Evolutionary conservation across 2,888 invertebrate species (phyloP).

Genomic region (Tethea ocularis): DNA sequence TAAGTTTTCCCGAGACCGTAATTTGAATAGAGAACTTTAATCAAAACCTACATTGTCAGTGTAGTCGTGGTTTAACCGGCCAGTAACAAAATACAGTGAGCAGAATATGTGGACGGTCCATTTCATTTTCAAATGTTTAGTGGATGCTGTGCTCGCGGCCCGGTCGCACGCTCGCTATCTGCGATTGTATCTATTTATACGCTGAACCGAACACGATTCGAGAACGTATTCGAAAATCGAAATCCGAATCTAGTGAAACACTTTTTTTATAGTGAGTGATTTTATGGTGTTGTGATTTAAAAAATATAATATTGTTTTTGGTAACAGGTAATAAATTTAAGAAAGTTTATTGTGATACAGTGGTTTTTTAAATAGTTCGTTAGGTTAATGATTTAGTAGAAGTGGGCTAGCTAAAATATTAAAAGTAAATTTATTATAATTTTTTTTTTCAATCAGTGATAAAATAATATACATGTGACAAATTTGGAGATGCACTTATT

Average conservation of each 20-base stretch:
- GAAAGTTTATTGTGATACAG: background rate
- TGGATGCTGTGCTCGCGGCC: constrained; percentile 52
- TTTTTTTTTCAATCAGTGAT: too few species aligned
- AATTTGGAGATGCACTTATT: background rate
- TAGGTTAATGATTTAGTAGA: background rate
- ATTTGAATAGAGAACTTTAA: background rate
- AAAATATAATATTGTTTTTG: background rate
- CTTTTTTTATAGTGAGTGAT: background rate
- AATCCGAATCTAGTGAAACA: background rate
- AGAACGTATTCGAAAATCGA: background rate
- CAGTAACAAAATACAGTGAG: background rate
- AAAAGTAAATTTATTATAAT: too few species aligned
- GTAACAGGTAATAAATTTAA: background rate
- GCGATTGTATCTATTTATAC: constrained; percentile 1
- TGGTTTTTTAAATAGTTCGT: background rate
- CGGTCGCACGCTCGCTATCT: constrained; percentile 38
- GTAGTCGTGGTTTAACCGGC: background rate
- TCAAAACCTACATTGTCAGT: background rate
- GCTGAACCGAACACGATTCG: background rate
- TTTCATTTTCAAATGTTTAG: constrained; percentile 40
- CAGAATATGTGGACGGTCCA: constrained; percentile 14
- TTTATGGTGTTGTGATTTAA: background rate
- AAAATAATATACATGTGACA: background rate
- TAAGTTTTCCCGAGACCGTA: too few species aligned
- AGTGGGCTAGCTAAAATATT: too few species aligned